Conservation (phyloP, 2,797 vertebrate species). For the Halcyon leucocephala region DNA sequence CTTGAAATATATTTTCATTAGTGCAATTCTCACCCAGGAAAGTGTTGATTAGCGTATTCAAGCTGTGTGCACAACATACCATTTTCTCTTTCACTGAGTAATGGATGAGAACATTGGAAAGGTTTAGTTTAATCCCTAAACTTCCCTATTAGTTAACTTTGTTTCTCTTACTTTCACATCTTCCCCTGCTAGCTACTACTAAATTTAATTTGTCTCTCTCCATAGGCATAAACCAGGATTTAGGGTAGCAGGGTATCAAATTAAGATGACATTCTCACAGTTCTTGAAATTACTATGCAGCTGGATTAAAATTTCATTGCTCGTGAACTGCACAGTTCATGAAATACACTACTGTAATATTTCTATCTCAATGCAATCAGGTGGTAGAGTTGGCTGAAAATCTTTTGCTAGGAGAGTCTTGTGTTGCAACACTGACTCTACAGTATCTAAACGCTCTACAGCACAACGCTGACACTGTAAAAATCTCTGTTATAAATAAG, state of each 20-base stretch:
- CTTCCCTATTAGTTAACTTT: neutral
- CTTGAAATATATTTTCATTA: slow-evolving; percentile 22
- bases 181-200: neutral
- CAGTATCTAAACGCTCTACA: neutral
- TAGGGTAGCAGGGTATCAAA: neutral
- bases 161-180: neutral
- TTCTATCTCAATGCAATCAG: slow-evolving; percentile 1
- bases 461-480: neutral
- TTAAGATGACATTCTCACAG: neutral
- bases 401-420: neutral
- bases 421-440: neutral
- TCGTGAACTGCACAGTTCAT: neutral
- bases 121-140: neutral
- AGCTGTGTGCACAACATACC: neutral
- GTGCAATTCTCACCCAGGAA: neutral
- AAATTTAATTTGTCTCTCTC: neutral
- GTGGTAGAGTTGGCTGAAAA: neutral
- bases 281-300: neutral
- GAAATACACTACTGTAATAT: slow-evolving; percentile 26
- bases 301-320: slow-evolving; percentile 29
- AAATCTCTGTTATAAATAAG: slow-evolving; percentile 32
- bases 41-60: neutral
- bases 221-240: neutral
- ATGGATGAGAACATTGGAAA: neutral
- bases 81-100: neutral